Percentiles rank a stretch among this genome's conserved stretches.
Conservation (phyloP, 2,888 invertebrate genomes). For the Brachyptera risi region DNA sequence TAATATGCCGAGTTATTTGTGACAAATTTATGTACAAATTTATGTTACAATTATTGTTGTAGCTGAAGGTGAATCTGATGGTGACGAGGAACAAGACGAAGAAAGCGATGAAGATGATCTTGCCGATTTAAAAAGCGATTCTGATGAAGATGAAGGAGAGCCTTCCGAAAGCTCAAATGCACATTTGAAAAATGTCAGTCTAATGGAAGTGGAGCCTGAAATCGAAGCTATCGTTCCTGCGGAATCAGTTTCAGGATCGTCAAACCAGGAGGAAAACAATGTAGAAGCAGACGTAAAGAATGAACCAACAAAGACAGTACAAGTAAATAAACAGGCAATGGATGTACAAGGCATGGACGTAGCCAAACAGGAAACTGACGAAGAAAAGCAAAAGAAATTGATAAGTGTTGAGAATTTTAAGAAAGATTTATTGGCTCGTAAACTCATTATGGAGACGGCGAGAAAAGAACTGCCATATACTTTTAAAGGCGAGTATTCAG, state of each 20-base stretch:
- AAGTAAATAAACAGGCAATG: too few species aligned
- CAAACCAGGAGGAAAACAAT: too few species aligned
- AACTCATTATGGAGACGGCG: slow-evolving; percentile 52
- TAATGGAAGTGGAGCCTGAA: not conserved
- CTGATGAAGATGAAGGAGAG: slow-evolving; percentile 39
- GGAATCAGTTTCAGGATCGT: too few species aligned
- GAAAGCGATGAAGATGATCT: slow-evolving; percentile 35
- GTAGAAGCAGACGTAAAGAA: too few species aligned
- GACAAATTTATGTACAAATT: too few species aligned
- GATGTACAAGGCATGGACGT: too few species aligned
- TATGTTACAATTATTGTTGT: too few species aligned
- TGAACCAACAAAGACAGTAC: too few species aligned
- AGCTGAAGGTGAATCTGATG: slow-evolving; percentile 27
- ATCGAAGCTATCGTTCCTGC: not conserved
- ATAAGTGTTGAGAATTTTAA: slow-evolving; percentile 37
- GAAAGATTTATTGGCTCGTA: slow-evolving; percentile 43
- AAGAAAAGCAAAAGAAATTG: slow-evolving; percentile 19
- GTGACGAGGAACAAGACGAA: slow-evolving; percentile 25
- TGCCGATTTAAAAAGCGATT: slow-evolving; percentile 36
- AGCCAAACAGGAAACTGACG: slow-evolving; percentile 21
- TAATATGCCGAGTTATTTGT: too few species aligned
- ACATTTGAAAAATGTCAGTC: not conserved
- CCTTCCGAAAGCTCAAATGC: not conserved
- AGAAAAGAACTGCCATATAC: slow-evolving; percentile 53
- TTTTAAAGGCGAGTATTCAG: slow-evolving; percentile 44